Evolutionary conservation across 2,113 vertebrate genomes (phyloP).

Genomic region (Sinocyclocheilus grahami): DNA sequence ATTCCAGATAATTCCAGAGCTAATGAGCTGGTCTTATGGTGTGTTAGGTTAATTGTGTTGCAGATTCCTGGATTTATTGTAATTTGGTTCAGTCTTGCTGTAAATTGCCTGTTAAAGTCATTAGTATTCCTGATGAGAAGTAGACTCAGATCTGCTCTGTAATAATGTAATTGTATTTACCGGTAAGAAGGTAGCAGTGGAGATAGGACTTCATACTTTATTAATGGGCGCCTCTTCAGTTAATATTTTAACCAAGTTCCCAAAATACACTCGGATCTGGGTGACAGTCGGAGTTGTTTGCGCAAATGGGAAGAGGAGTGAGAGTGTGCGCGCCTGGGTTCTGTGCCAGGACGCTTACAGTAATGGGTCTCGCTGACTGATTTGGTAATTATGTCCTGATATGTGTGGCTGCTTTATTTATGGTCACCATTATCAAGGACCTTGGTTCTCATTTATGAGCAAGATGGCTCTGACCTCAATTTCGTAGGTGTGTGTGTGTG

Average conservation of each 20-base stretch:
- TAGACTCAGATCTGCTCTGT: constrained; percentile 38
- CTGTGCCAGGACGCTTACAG: constrained; percentile 45
- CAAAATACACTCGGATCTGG: constrained; percentile 31
- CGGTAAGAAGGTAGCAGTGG: constrained; percentile 13
- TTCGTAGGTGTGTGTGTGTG: constrained; percentile 36
- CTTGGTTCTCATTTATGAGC: constrained; percentile 50
- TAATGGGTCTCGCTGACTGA: constrained; percentile 40
- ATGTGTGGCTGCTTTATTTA: constrained; percentile 55
- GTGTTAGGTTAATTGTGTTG: constrained; percentile 50
- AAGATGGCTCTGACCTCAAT: constrained; percentile 50
- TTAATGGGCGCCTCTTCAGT: constrained; percentile 32
- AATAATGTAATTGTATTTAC: constrained; percentile 52
- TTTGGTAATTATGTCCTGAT: constrained; percentile 51
- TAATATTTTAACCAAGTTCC: constrained; percentile 34
- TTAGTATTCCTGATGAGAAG: constrained; percentile 55
- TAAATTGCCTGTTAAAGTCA: constrained; percentile 55
- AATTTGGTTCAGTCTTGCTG: too few species aligned
- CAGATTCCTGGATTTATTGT: constrained; percentile 54
- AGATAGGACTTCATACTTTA: constrained; percentile 34
- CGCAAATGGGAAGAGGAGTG: constrained; percentile 30
- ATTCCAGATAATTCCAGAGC: constrained; percentile 56
- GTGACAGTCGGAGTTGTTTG: constrained; percentile 14
- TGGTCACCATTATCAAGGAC: constrained; percentile 54
- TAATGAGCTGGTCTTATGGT: constrained; percentile 43
- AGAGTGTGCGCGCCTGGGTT: constrained; percentile 21